phyloP scores from a whole-genome alignment of 2,113 vertebrate species.

The Gorsachius goisagi region DNA sequence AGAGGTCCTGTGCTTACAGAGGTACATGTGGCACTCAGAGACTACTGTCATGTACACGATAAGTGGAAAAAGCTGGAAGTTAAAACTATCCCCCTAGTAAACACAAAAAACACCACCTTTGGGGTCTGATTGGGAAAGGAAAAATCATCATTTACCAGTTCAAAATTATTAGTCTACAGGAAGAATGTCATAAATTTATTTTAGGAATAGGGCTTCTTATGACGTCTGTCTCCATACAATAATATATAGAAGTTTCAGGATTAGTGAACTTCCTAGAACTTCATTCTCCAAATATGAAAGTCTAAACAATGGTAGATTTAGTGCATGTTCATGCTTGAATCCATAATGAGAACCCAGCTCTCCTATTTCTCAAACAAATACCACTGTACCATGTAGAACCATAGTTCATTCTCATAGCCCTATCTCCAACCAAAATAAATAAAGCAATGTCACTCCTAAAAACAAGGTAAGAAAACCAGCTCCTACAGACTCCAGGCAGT shows the following conservation, averaged over 20 bases:
- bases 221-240: neutral
- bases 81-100: neutral
- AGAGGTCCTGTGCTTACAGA: neutral
- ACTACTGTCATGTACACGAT: neutral
- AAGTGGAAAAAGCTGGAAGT: neutral
- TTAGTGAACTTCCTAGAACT: neutral
- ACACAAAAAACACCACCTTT: neutral
- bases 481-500: neutral
- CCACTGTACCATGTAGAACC: neutral
- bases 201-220: neutral
- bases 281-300: neutral
- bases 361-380: neutral
- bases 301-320: neutral
- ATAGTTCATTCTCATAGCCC: neutral
- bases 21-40: neutral
- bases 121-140: fast-evolving
- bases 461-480: neutral
- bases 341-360: neutral
- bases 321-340: neutral
- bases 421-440: neutral
- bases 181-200: neutral
- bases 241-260: neutral
- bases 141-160: neutral
- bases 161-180: neutral
- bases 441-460: neutral